Conservation (phyloP, 1,140 invertebrate genomes). For the Odontomachus brunneus region DNA sequence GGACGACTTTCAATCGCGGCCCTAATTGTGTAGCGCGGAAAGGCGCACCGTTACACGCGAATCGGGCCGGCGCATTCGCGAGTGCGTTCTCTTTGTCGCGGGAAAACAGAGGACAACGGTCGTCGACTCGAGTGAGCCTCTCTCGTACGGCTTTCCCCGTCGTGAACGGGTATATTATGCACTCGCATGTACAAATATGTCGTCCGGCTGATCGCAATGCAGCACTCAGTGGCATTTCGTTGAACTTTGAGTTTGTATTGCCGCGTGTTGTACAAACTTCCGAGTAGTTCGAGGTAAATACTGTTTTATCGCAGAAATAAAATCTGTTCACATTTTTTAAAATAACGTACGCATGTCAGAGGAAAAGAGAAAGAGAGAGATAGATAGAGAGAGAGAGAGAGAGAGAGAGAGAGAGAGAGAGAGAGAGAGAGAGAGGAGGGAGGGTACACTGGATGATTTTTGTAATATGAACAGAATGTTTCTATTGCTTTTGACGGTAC, state of each 20-base stretch:
- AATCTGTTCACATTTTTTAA: too few species aligned
- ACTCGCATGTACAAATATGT: conserved; percentile 8
- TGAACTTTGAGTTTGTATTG: background rate
- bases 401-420: too few species aligned
- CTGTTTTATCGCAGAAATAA: background rate
- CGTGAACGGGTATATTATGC: conserved; percentile 6
- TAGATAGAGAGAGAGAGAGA: too few species aligned
- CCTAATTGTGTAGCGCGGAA: conserved; percentile 38
- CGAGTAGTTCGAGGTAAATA: background rate
- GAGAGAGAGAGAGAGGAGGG: too few species aligned
- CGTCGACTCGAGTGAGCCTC: conserved; percentile 7
- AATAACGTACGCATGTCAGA: too few species aligned
- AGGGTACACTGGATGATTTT: too few species aligned
- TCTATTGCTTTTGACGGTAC: too few species aligned
- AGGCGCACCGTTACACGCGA: background rate
- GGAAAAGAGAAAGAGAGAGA: background rate
- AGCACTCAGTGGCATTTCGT: background rate
- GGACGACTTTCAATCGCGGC: conserved; percentile 22
- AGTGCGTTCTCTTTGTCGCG: conserved; percentile 30
- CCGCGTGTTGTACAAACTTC: background rate
- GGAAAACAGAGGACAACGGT: background rate
- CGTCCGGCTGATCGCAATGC: background rate
- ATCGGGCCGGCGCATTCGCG: background rate
- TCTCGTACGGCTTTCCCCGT: background rate
- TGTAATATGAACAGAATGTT: too few species aligned